Base-by-base conservation (phyloP, 37 sponge, comb jelly and placozoan genomes). In the Mnemiopsis leidyi region DNA sequence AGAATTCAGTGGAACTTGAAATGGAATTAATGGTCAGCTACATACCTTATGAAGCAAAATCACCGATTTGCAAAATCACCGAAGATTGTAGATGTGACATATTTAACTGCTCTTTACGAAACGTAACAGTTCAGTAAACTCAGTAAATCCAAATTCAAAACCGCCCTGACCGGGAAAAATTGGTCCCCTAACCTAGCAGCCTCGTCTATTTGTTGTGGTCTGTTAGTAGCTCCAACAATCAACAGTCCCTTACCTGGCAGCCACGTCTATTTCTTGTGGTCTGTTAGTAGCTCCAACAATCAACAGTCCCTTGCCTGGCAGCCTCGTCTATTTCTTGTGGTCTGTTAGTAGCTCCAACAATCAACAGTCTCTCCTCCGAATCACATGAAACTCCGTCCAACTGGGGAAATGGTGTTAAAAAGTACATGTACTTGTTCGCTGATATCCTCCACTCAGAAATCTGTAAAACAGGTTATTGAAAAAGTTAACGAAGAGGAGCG, bases 291-390 rank as follows among this genome's bases (percentile, higher is more conserved):
- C 93, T 3, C 93, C 93, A 69, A 97, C 95, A 32, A 98, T 95
- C 3, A 98, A 93, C 13, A 98, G 93, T 24, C 96, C n/a, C 75
- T 29, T 23, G 20, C 75, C 75, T 92, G 0, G 99, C 99, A 24
- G 99, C 99, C 93, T 98, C 99, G 69, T 98, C 99, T 24, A 98
- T 98, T 71, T 98, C 99, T 71, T 98, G 99, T 23, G 99, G 99
- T 24, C 99, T 93, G 68, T 92, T 93, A n/a, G 94, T 94, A n/a
- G 93, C 93, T 7, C 93, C 93, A 76, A 97, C 95, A 36, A 98
- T 96, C 1, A 98, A 93, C 9, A 98, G 92, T 24, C 96, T 34
- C 67, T 98, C 99, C 0, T 96, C 95, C 32, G 92, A 67, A 38
- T 69, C 75, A 36, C 96, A 96, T 0, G 97, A 95, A 0, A 96